These are phyloP conservation scores for Drosophila virilis DNA, from an alignment of 1,140 invertebrate genomes.

Conservation along the genomic window DNA sequence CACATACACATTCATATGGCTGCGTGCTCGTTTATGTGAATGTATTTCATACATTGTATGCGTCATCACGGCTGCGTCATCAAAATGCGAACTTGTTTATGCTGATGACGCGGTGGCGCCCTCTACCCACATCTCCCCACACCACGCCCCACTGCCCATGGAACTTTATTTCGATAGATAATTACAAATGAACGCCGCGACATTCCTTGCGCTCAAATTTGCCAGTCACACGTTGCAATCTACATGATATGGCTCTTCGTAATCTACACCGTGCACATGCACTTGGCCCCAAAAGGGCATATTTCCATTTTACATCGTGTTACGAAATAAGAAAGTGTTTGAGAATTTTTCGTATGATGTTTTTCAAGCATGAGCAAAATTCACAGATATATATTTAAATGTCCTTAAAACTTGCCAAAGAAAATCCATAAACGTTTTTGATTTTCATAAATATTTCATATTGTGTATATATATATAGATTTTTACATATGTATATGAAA, in stretches of 20 bases:
- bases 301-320: no score
- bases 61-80: slow-evolving; percentile 55
- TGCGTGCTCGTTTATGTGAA: slow-evolving; percentile 4
- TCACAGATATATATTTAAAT: no score
- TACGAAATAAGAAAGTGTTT: no score
- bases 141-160: neutral
- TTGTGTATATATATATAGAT: slow-evolving; percentile 49
- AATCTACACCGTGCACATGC: slow-evolving; percentile 4
- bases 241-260: slow-evolving; percentile 6
- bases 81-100: slow-evolving; percentile 30
- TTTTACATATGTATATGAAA: slow-evolving; percentile 47
- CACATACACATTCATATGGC: slow-evolving; percentile 3
- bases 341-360: no score
- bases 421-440: neutral
- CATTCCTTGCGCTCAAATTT: slow-evolving; percentile 32
- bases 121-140: neutral
- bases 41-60: slow-evolving; percentile 24
- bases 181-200: slow-evolving; percentile 7
- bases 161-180: slow-evolving; percentile 23
- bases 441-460: slow-evolving; percentile 54
- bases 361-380: no score
- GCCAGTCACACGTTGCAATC: slow-evolving; percentile 37
- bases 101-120: slow-evolving; percentile 28
- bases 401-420: no score
- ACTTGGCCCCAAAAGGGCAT: neutral